A percentile compares a stretch with the other conserved stretches of the same genome.
These are phyloP conservation scores for Mormyrus hasselquistii DNA, from an alignment of 2,797 vertebrate genomes.

Conservation along the genomic window DNA sequence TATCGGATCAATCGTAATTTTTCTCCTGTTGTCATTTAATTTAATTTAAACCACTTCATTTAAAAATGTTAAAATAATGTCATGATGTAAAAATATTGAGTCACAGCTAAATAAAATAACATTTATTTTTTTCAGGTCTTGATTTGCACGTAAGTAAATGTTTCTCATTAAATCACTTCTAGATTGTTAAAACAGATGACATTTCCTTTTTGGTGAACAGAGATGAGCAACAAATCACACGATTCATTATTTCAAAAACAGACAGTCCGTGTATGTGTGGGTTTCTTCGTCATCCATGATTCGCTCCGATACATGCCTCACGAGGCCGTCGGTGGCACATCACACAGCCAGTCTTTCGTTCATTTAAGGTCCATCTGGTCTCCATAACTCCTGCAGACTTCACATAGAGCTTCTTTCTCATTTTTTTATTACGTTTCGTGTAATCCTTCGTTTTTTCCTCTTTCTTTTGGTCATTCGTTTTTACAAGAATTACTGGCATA, in stretches of 20 bases:
- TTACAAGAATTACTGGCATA: not conserved
- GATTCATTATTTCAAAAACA: not conserved
- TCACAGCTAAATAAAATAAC: not conserved
- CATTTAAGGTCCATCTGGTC: not conserved
- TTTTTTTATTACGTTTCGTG: not conserved
- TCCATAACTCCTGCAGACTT: not conserved
- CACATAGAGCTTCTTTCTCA: not conserved
- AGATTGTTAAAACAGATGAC: not conserved
- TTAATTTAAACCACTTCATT: not conserved
- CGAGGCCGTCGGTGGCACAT: not conserved
- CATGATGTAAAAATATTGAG: not conserved
- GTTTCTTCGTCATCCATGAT: not conserved
- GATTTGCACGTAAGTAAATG: not conserved
- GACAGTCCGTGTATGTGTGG: not conserved
- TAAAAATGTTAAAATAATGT: not conserved
- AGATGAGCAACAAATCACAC: not conserved
- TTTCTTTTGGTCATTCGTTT: not conserved
- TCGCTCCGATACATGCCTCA: not conserved
- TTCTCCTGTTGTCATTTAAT: not conserved
- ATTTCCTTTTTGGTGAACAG: not conserved
- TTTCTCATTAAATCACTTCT: not conserved
- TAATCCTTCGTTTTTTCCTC: not conserved
- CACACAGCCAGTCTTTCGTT: not conserved
- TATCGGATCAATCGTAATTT: not conserved
- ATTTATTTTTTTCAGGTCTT: not conserved